phyloP scores from a whole-genome alignment of 92 coral and sea anemone species.

The Epizoanthus stellaris region DNA sequence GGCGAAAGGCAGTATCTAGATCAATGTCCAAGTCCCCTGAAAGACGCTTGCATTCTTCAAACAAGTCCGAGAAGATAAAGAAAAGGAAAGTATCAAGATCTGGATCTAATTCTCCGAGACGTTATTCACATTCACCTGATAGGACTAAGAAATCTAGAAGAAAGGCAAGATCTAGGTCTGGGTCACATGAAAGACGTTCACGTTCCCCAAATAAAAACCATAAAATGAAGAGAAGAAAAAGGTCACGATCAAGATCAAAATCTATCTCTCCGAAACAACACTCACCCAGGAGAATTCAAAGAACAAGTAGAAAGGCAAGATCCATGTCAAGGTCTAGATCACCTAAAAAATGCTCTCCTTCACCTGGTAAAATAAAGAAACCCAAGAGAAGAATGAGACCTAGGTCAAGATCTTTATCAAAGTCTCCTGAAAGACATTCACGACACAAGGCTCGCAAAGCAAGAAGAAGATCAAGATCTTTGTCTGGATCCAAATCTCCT shows the following conservation, averaged over 20 bases:
- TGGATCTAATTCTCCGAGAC: conserved; percentile 11
- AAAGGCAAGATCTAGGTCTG: conserved; percentile 46
- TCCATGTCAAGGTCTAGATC: not conserved
- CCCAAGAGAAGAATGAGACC: conserved; percentile 36
- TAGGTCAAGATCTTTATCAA: conserved; percentile 4
- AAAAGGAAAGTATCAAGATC: conserved; percentile 39
- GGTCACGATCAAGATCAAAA: conserved; percentile 48
- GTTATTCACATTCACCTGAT: conserved; percentile 12
- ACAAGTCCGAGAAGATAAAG: not conserved
- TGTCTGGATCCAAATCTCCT: conserved; percentile 54
- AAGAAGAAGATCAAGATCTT: conserved; percentile 16
- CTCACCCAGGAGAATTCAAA: conserved; percentile 20
- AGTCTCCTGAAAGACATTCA: conserved; percentile 42
- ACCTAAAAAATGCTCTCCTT: conserved; percentile 33
- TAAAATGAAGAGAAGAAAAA: conserved; percentile 29
- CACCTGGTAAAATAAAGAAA: conserved; percentile 32
- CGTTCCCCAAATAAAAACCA: conserved; percentile 25
- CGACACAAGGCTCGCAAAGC: conserved; percentile 9
- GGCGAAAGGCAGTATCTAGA: conserved; percentile 2
- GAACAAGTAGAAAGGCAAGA: not conserved
- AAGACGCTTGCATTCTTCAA: not conserved
- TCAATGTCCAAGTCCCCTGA: conserved; percentile 31
- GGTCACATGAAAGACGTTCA: conserved; percentile 26
- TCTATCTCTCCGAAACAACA: conserved; percentile 18
- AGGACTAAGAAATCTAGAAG: conserved; percentile 18